These are phyloP conservation scores for Buceros bicornis DNA, from an alignment of 2,797 vertebrate species.

Conservation along the genomic window DNA sequence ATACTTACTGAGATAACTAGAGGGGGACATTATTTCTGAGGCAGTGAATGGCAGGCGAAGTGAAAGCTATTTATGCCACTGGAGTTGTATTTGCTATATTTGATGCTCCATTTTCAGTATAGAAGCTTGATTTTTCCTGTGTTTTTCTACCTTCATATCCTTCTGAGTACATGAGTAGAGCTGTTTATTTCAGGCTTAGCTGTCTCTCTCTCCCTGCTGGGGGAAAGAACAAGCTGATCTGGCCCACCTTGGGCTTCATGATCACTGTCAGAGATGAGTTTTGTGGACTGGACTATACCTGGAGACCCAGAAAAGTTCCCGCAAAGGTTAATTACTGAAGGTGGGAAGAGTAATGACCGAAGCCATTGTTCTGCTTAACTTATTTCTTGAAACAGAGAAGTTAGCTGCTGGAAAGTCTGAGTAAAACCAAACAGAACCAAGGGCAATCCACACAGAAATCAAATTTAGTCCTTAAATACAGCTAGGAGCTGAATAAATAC, in stretches of 20 bases:
- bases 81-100: neutral
- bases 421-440: neutral
- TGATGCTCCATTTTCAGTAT: neutral
- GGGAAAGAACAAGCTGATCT: neutral
- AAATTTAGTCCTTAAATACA: neutral
- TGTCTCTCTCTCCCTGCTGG: neutral
- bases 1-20: neutral
- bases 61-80: neutral
- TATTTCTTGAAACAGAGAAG: neutral
- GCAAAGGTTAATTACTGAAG: neutral
- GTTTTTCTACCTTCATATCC: neutral
- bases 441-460: neutral
- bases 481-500: neutral
- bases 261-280: neutral
- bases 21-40: neutral
- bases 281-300: neutral
- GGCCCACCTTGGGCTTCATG: neutral
- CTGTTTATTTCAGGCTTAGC: neutral
- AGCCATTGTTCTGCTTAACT: neutral
- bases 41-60: neutral
- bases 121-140: neutral
- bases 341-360: neutral
- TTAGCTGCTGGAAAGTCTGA: neutral
- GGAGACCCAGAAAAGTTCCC: neutral
- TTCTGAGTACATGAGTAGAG: neutral